Evolutionary conservation across 2,888 invertebrate species (phyloP).

Genomic region (Drosophila dives): DNA sequence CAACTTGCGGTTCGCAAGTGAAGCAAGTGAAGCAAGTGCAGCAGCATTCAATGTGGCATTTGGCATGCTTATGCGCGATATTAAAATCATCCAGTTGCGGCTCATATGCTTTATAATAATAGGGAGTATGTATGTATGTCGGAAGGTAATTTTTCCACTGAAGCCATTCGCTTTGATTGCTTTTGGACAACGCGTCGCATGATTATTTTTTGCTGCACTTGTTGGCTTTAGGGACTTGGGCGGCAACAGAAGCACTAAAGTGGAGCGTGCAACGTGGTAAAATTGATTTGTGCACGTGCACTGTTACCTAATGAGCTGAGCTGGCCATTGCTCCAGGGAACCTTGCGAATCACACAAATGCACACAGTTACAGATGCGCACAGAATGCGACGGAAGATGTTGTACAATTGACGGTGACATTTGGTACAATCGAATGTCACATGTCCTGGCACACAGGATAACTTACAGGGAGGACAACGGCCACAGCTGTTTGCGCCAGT

Average conservation of each 20-base stretch:
- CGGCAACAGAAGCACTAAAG: constrained; percentile 33
- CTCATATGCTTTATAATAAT: constrained; percentile 11
- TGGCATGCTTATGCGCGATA: constrained; percentile 57
- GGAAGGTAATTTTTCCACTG: constrained; percentile 43
- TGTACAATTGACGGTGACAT: constrained; percentile 45
- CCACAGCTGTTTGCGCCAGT: constrained; percentile 39
- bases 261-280: constrained; percentile 46
- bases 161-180: constrained; percentile 70
- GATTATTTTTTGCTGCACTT: constrained; percentile 64
- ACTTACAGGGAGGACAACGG: constrained; percentile 22
- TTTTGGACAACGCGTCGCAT: constrained; percentile 67
- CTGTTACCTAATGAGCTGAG: constrained; percentile 71
- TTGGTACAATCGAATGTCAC: constrained; percentile 22
- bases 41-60: constrained; percentile 45
- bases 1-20: constrained; percentile 10
- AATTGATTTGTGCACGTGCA: constrained; percentile 78
- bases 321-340: constrained; percentile 31
- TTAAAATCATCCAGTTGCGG: constrained; percentile 57
- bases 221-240: constrained; percentile 29
- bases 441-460: constrained; percentile 9
- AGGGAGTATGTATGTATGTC: background rate
- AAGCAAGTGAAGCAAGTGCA: constrained; percentile 18
- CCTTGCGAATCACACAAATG: background rate
- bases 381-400: constrained; percentile 22
- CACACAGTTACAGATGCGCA: constrained; percentile 13